Evolutionary conservation across 2,797 vertebrate genomes (phyloP).

Genomic region (Chelon auratus): DNA sequence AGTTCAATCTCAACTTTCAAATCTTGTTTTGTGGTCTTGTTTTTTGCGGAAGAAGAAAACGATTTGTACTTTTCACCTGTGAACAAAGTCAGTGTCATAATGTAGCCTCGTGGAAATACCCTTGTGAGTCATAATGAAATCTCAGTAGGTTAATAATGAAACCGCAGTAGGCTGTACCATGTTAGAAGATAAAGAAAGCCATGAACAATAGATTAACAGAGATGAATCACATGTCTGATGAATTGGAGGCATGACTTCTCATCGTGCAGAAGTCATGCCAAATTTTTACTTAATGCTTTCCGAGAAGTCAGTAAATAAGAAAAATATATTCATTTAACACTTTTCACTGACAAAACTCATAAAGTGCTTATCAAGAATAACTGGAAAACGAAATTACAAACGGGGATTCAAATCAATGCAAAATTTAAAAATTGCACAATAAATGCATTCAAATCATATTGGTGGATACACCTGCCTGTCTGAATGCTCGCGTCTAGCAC

Average conservation of each 20-base stretch:
- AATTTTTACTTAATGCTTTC: conserved; percentile 15
- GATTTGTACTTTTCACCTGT: conserved; percentile 3
- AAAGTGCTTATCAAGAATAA: too few relatives aligned
- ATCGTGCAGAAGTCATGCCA: background rate
- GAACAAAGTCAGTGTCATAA: background rate
- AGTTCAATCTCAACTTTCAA: background rate
- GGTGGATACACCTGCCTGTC: too few relatives aligned
- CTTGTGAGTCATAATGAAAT: conserved; percentile 36
- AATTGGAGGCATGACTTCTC: too few relatives aligned
- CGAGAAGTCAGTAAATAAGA: too few relatives aligned
- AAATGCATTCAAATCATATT: too few relatives aligned
- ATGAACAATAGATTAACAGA: conserved; percentile 39
- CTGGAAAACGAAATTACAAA: too few relatives aligned
- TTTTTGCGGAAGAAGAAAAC: conserved; percentile 7
- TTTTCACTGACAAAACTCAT: too few relatives aligned
- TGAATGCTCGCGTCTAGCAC: too few relatives aligned
- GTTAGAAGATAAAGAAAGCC: conserved; percentile 32
- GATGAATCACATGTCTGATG: conserved; percentile 31
- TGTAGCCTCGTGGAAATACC: conserved; percentile 21
- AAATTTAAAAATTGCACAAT: too few relatives aligned
- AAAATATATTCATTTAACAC: too few relatives aligned
- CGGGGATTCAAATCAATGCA: too few relatives aligned
- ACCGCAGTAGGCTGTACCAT: conserved; percentile 14
- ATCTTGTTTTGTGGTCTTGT: background rate
- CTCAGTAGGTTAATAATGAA: conserved; percentile 2